A percentile compares a stretch with the other conserved stretches of the same genome.
Evolutionary conservation across 1,140 invertebrate species (phyloP).

Genomic region (Manduca sexta): DNA sequence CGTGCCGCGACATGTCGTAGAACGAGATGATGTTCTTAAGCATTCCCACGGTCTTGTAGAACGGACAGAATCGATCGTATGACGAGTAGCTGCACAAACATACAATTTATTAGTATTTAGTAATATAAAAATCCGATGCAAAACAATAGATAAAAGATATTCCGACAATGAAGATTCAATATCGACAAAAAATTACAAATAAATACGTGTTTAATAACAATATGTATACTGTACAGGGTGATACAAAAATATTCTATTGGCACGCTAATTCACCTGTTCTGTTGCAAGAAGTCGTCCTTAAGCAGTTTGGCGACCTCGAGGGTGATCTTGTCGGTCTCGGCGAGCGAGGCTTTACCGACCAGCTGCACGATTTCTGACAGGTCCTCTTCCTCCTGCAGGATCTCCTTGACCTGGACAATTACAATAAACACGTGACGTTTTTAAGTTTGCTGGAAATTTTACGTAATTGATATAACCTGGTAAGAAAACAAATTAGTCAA

Average conservation of each 20-base stretch:
- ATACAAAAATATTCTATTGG: too few species aligned
- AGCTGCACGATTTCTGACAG: conserved; percentile 99
- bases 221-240: too few species aligned
- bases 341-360: conserved; percentile 98
- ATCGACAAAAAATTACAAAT: too few species aligned
- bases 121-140: too few species aligned
- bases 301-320: conserved; percentile 98
- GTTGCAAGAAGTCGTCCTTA: conserved; percentile 99
- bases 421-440: background rate
- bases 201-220: too few species aligned
- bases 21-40: conserved; percentile 98
- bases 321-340: conserved; percentile 99
- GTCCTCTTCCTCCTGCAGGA: conserved; percentile 99
- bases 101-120: background rate
- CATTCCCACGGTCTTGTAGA: conserved; percentile 99
- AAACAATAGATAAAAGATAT: too few species aligned
- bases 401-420: conserved; percentile 86
- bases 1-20: conserved; percentile 98
- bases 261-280: conserved; percentile 94
- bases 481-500: too few species aligned
- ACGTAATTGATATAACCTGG: too few species aligned
- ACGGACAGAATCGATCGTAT: conserved; percentile 99
- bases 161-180: too few species aligned
- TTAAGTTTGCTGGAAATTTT: background rate
- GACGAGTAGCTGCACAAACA: conserved; percentile 89